A percentile compares a stretch with the other conserved stretches of the same genome.
These are phyloP conservation scores for Nesidiocoris tenuis DNA, from an alignment of 2,888 invertebrate species.

Conservation along the genomic window DNA sequence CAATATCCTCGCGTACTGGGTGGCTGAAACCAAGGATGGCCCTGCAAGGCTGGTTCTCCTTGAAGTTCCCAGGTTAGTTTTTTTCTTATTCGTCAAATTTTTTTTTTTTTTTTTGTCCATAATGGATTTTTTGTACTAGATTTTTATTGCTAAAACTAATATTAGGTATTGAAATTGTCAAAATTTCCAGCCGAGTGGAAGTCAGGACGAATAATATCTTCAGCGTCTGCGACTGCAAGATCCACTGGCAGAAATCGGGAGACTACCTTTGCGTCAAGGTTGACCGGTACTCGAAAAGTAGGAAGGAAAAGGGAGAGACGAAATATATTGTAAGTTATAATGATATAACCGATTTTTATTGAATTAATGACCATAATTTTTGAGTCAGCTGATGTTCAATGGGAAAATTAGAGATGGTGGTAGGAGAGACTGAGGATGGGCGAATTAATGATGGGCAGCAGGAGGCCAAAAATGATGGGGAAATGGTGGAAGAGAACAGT, in stretches of 20 bases:
- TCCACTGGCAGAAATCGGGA: conserved; percentile 98
- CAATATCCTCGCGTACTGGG: conserved; percentile 96
- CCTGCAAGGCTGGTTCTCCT: conserved; percentile 92
- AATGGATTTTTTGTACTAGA: no score
- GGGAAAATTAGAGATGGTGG: no score
- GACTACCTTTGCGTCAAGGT: conserved; percentile 97
- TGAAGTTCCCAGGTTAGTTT: conserved; percentile 75
- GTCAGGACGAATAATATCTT: conserved; percentile 92
- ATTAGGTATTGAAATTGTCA: no score
- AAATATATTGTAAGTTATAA: conserved; percentile 72
- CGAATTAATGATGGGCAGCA: no score
- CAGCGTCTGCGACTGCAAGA: conserved; percentile 96
- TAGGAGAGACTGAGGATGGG: no score
- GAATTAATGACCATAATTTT: no score
- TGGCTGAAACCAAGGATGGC: conserved; percentile 94
- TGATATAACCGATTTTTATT: no score
- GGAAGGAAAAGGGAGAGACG: conserved; percentile 88
- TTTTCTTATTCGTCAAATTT: background rate
- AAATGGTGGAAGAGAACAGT: no score
- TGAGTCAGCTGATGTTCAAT: no score
- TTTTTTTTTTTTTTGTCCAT: no score
- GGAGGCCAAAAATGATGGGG: no score
- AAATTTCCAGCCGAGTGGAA: conserved; percentile 68
- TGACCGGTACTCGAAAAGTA: conserved; percentile 83
- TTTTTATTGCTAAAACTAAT: conserved; percentile 19